Evolutionary conservation across 2,113 vertebrate species (phyloP), one percentile per base, ranked within the genome.

Genomic region (Gnathochromis pfefferi): DNA sequence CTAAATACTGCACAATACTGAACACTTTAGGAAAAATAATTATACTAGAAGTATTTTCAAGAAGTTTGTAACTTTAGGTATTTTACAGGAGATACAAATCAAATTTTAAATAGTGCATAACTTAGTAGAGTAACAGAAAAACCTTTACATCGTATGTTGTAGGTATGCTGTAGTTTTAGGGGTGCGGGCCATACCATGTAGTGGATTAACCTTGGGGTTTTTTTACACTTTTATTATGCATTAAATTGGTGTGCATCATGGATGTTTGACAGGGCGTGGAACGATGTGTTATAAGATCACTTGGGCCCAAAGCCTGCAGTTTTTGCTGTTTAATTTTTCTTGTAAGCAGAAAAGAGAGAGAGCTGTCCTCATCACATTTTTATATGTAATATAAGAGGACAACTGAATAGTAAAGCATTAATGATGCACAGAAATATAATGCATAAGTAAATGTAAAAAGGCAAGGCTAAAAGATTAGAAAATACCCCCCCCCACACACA

Each of bases 131-230:
- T 5, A 1, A 65, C 33, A 13, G 21, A 68, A 38, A 68, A 8
- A 5, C 1, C 4, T 21, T 21, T 21, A 21, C 4, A 68, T 68
- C 19, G 1, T 68, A 68, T 3, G 1, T 21, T 40, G 63, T 21
- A 40, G 4, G 35, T 40, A 68, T 68, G 19, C 4, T 68, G 63
- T 40, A 68, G 35, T 14, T 9, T 68, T 40, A 68, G 35, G 11
- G 11, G 35, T 40, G 35, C 0, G 1, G 35, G 19, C 35, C 63
- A 21, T 68, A 68, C 3, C 2, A 68, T 40, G 11, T 38, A 68
- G 63, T 40, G 63, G 33, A 38, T 68, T 68, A 68, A 68, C 19
- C 11, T 68, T 40, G 3, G 5, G 1, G 0, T 26, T 65, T 0
- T 38, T 65, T 38, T n/a, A 21, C 3, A 68, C 19, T 68, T 70